These are phyloP conservation scores for Deroptyus accipitrinus DNA, from an alignment of 2,113 vertebrate species.

Conservation along the genomic window DNA sequence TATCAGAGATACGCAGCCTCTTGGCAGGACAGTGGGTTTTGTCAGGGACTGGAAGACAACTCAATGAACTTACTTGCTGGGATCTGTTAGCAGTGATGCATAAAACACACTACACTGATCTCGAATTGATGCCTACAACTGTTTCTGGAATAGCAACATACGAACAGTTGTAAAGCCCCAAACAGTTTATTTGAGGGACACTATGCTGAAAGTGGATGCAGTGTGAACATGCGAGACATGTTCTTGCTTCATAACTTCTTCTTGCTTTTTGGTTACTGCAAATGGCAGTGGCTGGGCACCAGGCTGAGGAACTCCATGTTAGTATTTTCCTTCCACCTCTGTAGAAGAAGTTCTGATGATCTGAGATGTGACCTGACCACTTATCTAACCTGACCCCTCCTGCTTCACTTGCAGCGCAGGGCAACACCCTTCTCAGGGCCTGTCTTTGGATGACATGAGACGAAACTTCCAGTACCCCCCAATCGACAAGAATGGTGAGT, in stretches of 20 bases:
- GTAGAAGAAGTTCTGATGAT: not conserved
- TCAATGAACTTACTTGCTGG: not conserved
- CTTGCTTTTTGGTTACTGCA: not conserved
- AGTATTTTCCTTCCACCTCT: not conserved
- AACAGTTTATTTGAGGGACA: not conserved
- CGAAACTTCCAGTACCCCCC: slow-evolving; percentile 84
- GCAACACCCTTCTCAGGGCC: slow-evolving; percentile 76
- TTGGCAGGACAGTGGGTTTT: not conserved
- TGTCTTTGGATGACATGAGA: slow-evolving; percentile 86
- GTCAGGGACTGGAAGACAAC: not conserved
- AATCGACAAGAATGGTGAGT: slow-evolving; percentile 88
- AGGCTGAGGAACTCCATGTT: not conserved
- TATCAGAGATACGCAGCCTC: not conserved
- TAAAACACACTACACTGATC: slow-evolving; percentile 19
- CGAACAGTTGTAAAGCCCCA: not conserved
- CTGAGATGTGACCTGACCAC: not conserved
- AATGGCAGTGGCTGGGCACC: not conserved
- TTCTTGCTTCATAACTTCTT: not conserved
- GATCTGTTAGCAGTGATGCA: slow-evolving; percentile 38
- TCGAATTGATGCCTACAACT: not conserved
- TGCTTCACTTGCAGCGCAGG: slow-evolving; percentile 71
- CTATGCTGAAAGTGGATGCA: not conserved
- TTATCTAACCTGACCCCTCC: not conserved
- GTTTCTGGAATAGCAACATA: not conserved
- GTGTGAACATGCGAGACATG: too few relatives aligned